Evolutionary conservation across 2,888 invertebrate genomes (phyloP).

Genomic region (Abrostola tripartita): DNA sequence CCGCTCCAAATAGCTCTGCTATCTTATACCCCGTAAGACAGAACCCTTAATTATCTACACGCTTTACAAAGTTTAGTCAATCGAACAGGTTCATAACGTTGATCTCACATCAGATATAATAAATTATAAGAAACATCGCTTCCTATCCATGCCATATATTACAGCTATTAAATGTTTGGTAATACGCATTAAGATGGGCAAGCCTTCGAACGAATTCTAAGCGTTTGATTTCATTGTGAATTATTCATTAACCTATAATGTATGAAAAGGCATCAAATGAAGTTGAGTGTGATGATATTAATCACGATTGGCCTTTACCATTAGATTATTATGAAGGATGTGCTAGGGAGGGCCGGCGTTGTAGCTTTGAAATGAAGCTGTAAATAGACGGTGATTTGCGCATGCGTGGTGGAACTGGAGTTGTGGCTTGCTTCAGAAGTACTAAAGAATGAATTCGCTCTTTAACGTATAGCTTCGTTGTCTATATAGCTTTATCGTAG

Average conservation of each 20-base stretch:
- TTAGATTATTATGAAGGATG: constrained; percentile 8
- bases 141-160: constrained; percentile 39
- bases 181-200: constrained; percentile 36
- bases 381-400: not conserved
- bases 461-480: too few species aligned
- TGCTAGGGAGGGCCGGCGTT: not conserved
- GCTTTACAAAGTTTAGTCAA: constrained; percentile 20
- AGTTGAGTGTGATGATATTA: constrained; percentile 24
- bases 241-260: constrained; percentile 43
- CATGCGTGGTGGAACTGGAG: not conserved
- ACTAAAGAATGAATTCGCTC: too few species aligned
- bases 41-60: constrained; percentile 4
- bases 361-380: not conserved
- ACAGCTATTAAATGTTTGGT: constrained; percentile 38
- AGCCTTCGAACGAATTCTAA: constrained; percentile 49
- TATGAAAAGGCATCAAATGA: constrained; percentile 37
- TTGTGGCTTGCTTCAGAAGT: too few species aligned
- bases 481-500: too few species aligned
- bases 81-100: constrained; percentile 11
- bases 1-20: constrained; percentile 19
- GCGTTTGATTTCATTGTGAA: constrained; percentile 52
- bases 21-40: not conserved
- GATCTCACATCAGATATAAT: constrained; percentile 44
- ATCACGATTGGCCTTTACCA: constrained; percentile 30
- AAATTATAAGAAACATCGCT: constrained; percentile 45